Conservation (phyloP, 2,888 invertebrate genomes). For the Andrena haemorrhoa region DNA sequence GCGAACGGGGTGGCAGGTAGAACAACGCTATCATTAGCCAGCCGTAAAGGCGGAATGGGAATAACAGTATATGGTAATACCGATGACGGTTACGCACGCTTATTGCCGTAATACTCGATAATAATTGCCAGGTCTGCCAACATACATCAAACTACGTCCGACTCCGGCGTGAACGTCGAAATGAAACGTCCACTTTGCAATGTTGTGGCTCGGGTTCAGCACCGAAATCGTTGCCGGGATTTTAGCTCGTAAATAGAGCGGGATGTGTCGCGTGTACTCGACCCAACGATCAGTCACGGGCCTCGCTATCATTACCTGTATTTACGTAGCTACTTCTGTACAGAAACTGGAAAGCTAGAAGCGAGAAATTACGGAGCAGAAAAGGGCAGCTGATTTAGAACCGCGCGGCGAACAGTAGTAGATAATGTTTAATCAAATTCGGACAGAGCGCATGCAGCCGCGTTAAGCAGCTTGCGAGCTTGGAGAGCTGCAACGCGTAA, state of each 20-base stretch:
- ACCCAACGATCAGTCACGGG: no score
- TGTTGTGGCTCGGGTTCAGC: background rate
- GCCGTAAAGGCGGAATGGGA: conserved; percentile 70
- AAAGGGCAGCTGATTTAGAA: no score
- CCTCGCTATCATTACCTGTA: no score
- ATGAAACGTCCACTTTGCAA: conserved; percentile 52
- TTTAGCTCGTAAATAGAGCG: conserved; percentile 22
- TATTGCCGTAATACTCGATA: conserved; percentile 73
- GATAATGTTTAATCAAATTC: background rate
- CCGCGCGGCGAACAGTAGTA: no score
- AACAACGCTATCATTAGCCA: conserved; percentile 73
- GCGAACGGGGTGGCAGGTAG: conserved; percentile 51
- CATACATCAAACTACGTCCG: conserved; percentile 69
- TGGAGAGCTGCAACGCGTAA: conserved; percentile 45
- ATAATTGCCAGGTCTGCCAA: conserved; percentile 75
- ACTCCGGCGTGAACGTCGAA: conserved; percentile 54
- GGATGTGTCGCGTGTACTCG: background rate
- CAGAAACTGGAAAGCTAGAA: no score
- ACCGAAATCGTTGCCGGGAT: conserved; percentile 11
- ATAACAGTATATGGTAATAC: conserved; percentile 77
- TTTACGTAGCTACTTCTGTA: no score
- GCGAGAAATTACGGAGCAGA: no score
- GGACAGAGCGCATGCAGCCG: conserved; percentile 29
- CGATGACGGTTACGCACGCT: conserved; percentile 74
- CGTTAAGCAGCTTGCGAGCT: conserved; percentile 62